Evolutionary conservation across 2,113 vertebrate genomes (phyloP), one percentile per base, ranked within the genome.

Genomic region (Ellobius talpinus): DNA sequence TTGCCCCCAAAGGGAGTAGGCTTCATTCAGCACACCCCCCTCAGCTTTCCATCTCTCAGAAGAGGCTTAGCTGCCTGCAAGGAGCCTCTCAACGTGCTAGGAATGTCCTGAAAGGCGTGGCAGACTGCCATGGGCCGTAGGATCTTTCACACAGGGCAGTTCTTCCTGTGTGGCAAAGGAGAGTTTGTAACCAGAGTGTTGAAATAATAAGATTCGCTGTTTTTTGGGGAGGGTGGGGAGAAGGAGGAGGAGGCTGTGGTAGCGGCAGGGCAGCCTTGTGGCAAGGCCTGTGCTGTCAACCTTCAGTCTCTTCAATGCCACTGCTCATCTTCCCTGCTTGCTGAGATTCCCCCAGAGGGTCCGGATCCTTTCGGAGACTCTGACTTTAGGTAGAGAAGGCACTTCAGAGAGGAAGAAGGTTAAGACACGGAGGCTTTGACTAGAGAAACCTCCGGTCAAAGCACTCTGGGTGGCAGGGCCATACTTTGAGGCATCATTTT

Each of bases 91-190:
- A 10, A 50, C 7, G 1, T 14, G 47, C 47, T n/a, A 16, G 65
- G 47, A 58, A 66, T 5, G 66, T 8, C 29, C 63, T 85, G 4
- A 6, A 72, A 42, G 9, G 26, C 13, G n/a, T 33, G 89, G n/a
- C 4, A 63, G 55, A 42, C 50, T 7, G 6, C 50, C 17, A 17
- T 33, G 33, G 90, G 70, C 13, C 1, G 76, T n/a, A n/a, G 55
- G 7, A 16, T 3, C 7, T 5, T 63, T 84, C 2, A 39, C 73
- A 70, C 24, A 24, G 39, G 58, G 16, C 11, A 52, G 8, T 65
- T 72, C 45, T 82, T 90, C 86, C 24, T 94, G 66, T 76, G 2
- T 79, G 72, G 73, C 24, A 95, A 96, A 96, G 58, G 63, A 93
- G 39, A 91, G 55, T 36, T 91, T 81, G 31, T 47, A 29, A 21